phyloP scores from a whole-genome alignment of 2,113 vertebrate genomes.

The Laticauda colubrina region DNA sequence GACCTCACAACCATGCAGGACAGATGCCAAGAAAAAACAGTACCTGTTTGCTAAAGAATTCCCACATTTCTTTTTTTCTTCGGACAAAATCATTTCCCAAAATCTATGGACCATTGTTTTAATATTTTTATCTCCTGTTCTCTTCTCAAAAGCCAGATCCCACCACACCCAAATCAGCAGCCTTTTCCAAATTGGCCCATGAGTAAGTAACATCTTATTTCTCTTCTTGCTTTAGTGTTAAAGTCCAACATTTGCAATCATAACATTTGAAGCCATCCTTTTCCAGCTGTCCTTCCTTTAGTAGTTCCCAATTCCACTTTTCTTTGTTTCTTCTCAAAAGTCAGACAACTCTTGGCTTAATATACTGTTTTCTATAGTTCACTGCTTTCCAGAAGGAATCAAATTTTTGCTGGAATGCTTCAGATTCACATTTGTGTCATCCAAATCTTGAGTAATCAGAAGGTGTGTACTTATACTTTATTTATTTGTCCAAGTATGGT shows the following conservation, averaged over 20 bases:
- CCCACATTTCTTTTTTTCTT: background rate
- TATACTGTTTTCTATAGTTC: background rate
- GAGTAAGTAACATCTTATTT: background rate
- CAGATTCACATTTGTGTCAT: background rate
- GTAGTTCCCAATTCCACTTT: background rate
- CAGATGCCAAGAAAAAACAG: background rate
- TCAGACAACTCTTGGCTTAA: background rate
- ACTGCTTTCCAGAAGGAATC: background rate
- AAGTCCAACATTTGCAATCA: background rate
- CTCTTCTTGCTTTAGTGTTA: background rate
- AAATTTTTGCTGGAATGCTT: background rate
- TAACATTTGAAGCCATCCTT: background rate
- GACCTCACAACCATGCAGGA: background rate
- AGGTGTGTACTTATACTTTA: background rate
- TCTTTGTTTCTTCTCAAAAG: background rate
- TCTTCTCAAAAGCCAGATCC: background rate
- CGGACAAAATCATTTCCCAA: background rate
- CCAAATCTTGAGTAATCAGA: background rate
- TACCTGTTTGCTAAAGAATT: background rate
- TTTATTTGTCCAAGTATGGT: background rate
- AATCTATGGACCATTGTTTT: background rate
- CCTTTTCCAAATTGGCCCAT: background rate
- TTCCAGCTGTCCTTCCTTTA: background rate
- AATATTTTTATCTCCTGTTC: background rate
- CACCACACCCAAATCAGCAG: background rate